Evolutionary conservation across 1,140 invertebrate species (phyloP), one percentile per base, ranked within the genome.

Genomic region (Thaumetopoea pityocampa): DNA sequence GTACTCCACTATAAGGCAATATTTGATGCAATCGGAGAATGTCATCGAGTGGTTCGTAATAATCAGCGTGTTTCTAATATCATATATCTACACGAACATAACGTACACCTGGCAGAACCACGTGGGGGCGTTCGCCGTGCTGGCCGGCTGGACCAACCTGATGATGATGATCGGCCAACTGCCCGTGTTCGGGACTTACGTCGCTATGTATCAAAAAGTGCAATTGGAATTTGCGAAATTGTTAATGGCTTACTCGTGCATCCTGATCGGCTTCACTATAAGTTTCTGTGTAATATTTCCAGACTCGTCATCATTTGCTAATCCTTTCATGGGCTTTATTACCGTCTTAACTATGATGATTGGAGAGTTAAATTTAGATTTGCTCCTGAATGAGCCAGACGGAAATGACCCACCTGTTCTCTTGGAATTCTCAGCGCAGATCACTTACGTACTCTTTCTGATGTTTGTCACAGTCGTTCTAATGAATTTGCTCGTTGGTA

Each of bases 311-410:
- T 91, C 91, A 0, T 95, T 95, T 67, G 89, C 91, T 12, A 92
- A 92, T 79, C 91, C 92, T 1, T 90, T 94, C 43, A 91, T 92
- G 68, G 91, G 91, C 9, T 88, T 94, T 19, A 93, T 95, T 18
- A 94, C 94, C 3, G 92, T 94, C 0, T 69, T 95, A 22, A 93
- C 94, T 0, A 95, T 96, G 93, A 96, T 96, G 94, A 95, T 94
- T 1, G 94, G 94, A 0, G 94, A 96, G 50, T 51, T 91, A 5
- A 90, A 91, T 56, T 88, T 90, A 37, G 89, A 90, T 46, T 87
- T 88, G 17, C 60, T 91, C 2, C 87, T 89, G n/a, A 88, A 88
- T 33, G 86, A 88, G 38, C 76, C 87, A 3, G 80, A 67, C 11
- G 44, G 65, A 5, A 73, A 83, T 11, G 77, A 80, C 28, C 71